phyloP scores from a whole-genome alignment of 2,113 vertebrate genomes.

The Elaphurus davidianus region DNA sequence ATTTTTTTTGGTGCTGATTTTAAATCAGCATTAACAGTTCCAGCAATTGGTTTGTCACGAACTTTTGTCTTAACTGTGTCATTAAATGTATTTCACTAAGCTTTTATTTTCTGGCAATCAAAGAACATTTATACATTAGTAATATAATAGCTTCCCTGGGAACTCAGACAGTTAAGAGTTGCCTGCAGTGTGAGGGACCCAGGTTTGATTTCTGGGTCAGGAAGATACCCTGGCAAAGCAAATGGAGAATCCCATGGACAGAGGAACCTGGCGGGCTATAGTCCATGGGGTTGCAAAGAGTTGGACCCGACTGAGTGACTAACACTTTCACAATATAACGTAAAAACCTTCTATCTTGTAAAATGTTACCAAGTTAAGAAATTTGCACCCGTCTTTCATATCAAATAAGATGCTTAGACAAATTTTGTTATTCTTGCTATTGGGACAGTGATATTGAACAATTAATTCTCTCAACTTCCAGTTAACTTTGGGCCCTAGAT shows the following conservation, averaged over 20 bases:
- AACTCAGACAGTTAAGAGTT: background rate
- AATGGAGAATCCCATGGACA: background rate
- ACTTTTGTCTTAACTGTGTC: background rate
- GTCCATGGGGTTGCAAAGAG: background rate
- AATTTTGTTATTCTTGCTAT: background rate
- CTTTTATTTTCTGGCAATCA: background rate
- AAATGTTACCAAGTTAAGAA: background rate
- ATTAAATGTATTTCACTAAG: background rate
- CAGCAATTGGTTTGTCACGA: background rate
- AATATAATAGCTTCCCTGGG: background rate
- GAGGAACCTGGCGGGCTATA: background rate
- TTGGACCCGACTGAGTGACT: background rate
- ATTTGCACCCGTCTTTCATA: background rate
- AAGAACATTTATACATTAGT: background rate
- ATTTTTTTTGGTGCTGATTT: background rate
- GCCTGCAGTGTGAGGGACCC: background rate
- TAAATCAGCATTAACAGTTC: background rate
- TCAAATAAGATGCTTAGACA: background rate
- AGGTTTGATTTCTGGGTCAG: accelerated
- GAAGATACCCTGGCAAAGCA: background rate
- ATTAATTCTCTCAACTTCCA: background rate
- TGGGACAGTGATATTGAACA: background rate
- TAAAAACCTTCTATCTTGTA: background rate
- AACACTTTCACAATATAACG: background rate
- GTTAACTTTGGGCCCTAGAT: background rate